Conservation (phyloP, 2,113 vertebrate genomes). For the Coptodon rendalli region DNA sequence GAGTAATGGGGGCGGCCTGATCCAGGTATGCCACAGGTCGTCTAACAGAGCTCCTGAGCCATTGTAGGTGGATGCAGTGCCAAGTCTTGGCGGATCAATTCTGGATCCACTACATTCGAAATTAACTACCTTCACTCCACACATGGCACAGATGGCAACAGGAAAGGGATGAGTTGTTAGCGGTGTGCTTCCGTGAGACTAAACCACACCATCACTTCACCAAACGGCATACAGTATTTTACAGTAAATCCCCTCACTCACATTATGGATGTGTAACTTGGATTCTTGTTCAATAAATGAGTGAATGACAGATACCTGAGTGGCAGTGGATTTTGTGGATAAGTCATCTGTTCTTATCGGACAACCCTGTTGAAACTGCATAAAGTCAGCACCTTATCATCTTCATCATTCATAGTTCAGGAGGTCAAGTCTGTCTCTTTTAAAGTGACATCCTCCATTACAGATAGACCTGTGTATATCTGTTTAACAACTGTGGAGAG, state of each 20-base stretch:
- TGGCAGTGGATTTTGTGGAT: background rate
- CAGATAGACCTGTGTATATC: background rate
- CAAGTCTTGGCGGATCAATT: background rate
- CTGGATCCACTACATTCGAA: background rate
- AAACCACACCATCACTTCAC: background rate
- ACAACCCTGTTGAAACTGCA: background rate
- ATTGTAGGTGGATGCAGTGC: background rate
- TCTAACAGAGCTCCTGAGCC: background rate
- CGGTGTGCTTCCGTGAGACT: background rate
- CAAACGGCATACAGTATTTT: background rate
- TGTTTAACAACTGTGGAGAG: background rate
- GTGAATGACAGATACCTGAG: background rate
- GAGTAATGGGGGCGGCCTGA: background rate
- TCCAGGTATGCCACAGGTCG: background rate
- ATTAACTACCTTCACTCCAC: background rate
- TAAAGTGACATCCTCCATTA: background rate
- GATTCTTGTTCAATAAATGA: background rate
- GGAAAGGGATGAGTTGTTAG: background rate
- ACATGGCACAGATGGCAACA: background rate
- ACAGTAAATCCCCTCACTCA: background rate
- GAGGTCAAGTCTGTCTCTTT: background rate
- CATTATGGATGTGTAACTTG: background rate
- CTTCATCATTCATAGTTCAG: background rate
- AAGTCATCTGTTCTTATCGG: background rate
- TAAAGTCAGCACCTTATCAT: background rate